A percentile compares a stretch with the other conserved stretches of the same genome.
Conservation (phyloP, 2,888 invertebrate genomes). For the Anthophora plumipes region DNA sequence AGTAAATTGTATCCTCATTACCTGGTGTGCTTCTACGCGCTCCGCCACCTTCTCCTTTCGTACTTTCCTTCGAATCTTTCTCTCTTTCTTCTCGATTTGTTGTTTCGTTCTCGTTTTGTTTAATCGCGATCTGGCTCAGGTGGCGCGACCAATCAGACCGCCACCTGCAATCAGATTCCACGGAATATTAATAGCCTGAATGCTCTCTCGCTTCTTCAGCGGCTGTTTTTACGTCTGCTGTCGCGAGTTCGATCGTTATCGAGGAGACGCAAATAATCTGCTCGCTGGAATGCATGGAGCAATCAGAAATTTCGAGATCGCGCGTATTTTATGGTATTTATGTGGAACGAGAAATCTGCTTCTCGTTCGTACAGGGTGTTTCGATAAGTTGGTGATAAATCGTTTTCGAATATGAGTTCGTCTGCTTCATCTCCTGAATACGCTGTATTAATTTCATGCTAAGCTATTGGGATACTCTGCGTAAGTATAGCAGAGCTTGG, state of each 20-base stretch:
- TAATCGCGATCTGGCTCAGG: constrained; percentile 39
- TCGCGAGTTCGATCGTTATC: neutral
- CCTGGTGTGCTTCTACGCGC: constrained; percentile 46
- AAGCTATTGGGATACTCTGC: no score
- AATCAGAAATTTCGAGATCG: neutral
- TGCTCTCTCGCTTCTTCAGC: neutral
- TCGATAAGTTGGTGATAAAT: no score
- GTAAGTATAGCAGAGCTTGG: no score
- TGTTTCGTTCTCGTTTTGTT: constrained; percentile 43
- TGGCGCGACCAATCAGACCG: constrained; percentile 38
- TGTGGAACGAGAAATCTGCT: neutral
- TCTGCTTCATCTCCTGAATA: no score
- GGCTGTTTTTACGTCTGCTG: neutral
- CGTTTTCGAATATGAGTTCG: no score
- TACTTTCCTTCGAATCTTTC: neutral
- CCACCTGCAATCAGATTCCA: constrained; percentile 32
- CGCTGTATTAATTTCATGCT: no score
- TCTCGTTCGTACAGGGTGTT: no score
- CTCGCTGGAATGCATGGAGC: neutral
- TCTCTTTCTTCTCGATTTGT: no score
- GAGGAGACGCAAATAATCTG: neutral
- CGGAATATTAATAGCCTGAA: constrained; percentile 29
- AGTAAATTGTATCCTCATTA: constrained; percentile 83
- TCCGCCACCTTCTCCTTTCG: constrained; percentile 1
- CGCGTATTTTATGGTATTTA: neutral